phyloP scores from a whole-genome alignment of 2,888 invertebrate species.

The Gari tellinella region DNA sequence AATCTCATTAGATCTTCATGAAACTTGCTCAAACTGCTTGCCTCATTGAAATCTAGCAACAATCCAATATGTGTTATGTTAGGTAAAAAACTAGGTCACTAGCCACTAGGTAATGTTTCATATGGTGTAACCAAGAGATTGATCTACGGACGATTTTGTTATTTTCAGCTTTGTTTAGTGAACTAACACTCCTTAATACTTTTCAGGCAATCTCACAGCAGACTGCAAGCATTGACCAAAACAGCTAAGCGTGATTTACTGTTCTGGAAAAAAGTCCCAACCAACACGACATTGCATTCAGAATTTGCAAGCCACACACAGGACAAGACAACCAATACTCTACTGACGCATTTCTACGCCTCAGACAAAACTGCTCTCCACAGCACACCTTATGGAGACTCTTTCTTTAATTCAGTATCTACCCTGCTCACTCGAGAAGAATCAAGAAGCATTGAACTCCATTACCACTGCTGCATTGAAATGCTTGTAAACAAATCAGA shows the following conservation, averaged over 20 bases:
- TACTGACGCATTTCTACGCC: slow-evolving; percentile 16
- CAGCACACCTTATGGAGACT: slow-evolving; percentile 27
- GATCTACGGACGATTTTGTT: too few species aligned
- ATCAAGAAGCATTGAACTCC: slow-evolving; percentile 19
- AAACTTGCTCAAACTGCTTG: too few species aligned
- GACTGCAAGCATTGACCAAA: too few species aligned
- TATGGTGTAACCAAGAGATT: too few species aligned
- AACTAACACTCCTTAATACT: too few species aligned
- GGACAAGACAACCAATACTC: slow-evolving; percentile 15
- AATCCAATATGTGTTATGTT: too few species aligned
- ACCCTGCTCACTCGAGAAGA: slow-evolving; percentile 21
- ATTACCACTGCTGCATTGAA: slow-evolving; percentile 29
- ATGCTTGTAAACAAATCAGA: slow-evolving; percentile 16
- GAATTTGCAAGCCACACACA: slow-evolving; percentile 24
- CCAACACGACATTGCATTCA: background rate
- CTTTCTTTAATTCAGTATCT: slow-evolving; percentile 31
- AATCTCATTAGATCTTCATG: too few species aligned
- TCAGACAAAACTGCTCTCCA: slow-evolving; percentile 2
- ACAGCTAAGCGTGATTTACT: slow-evolving; percentile 3
- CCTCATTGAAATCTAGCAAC: too few species aligned
- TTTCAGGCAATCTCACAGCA: too few species aligned
- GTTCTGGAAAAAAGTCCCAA: background rate
- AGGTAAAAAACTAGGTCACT: too few species aligned
- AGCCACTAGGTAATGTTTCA: too few species aligned
- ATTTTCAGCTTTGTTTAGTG: too few species aligned